Percentiles rank a stretch among this genome's conserved stretches.
Evolutionary conservation across 2,113 vertebrate species (phyloP).

Genomic region (Mohoua ochrocephala): DNA sequence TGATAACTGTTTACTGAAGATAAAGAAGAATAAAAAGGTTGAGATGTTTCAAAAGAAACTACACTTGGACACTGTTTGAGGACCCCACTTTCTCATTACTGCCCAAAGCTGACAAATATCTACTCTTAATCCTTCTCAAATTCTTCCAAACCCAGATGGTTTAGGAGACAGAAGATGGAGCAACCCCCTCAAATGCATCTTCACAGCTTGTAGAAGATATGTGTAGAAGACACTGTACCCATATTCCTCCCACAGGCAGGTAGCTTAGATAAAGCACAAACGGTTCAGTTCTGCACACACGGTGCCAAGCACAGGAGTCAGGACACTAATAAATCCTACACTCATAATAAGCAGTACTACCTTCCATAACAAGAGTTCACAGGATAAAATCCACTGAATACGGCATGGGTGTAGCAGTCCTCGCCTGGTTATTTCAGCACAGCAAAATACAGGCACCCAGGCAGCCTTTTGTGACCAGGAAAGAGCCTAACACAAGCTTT

Average conservation of each 20-base stretch:
- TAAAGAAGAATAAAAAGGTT: background rate
- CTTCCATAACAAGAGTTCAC: background rate
- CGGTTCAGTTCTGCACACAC: background rate
- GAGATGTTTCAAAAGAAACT: background rate
- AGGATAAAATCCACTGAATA: background rate
- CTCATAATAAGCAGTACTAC: background rate
- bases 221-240: background rate
- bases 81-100: background rate
- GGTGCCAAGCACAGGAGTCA: background rate
- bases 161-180: background rate
- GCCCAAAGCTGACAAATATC: background rate
- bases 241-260: background rate
- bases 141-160: background rate
- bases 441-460: background rate
- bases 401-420: background rate
- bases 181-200: background rate
- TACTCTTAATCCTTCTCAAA: background rate
- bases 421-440: background rate
- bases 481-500: background rate
- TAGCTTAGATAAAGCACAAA: background rate
- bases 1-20: background rate
- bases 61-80: background rate
- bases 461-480: background rate
- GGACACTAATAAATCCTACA: background rate
- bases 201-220: background rate